These are phyloP conservation scores for Tinamus major DNA, from an alignment of 2,797 vertebrate genomes.

Conservation along the genomic window DNA sequence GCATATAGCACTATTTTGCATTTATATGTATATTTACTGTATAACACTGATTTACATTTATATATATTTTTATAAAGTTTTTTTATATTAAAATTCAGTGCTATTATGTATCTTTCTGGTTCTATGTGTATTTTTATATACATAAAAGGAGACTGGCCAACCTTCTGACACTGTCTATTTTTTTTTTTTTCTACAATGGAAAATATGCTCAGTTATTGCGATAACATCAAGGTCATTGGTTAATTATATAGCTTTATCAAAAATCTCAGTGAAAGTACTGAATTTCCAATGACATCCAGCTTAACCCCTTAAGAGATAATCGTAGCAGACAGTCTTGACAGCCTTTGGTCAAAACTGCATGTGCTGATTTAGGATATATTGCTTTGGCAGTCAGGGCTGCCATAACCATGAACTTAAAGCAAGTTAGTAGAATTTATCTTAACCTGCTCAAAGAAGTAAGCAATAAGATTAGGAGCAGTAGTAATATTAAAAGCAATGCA, in stretches of 20 bases:
- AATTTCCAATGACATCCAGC: slow-evolving; percentile 52
- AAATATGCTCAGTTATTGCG: slow-evolving; percentile 18
- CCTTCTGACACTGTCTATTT: neutral
- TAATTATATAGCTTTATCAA: slow-evolving; percentile 70
- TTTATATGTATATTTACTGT: neutral
- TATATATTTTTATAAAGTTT: neutral
- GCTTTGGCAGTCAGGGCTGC: neutral
- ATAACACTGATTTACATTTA: neutral
- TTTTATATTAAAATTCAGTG: neutral
- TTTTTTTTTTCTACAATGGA: neutral
- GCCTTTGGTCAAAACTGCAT: slow-evolving; percentile 6
- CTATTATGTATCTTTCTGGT: neutral
- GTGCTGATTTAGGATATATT: slow-evolving; percentile 25
- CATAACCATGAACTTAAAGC: slow-evolving; percentile 34
- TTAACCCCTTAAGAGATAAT: slow-evolving; percentile 30
- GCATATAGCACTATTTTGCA: neutral
- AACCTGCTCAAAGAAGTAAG: neutral
- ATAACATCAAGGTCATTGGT: slow-evolving; percentile 60
- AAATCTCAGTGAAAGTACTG: slow-evolving; percentile 62
- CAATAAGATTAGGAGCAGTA: neutral
- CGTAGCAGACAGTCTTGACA: neutral
- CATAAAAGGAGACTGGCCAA: neutral
- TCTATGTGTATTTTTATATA: neutral
- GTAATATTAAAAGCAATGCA: neutral
- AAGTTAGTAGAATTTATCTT: slow-evolving; percentile 14